A percentile compares a stretch with the other conserved stretches of the same genome.
phyloP scores from a whole-genome alignment of 1,140 invertebrate species.

The Apis laboriosa region DNA sequence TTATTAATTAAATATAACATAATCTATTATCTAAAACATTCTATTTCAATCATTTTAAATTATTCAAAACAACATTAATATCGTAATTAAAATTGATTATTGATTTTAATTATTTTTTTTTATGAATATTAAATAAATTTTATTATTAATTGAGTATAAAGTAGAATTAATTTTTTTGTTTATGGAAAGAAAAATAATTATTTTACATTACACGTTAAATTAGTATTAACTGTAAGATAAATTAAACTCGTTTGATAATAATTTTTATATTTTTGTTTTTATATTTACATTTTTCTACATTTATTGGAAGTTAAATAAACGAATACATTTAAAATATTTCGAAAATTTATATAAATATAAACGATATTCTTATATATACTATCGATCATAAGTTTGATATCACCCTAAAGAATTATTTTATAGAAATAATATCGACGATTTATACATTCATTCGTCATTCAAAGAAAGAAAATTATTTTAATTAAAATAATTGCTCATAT shows the following conservation, averaged over 20 bases:
- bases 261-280: background rate
- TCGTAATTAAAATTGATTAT: too few relatives aligned
- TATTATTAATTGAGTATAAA: too few relatives aligned
- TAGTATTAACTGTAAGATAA: background rate
- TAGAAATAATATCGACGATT: background rate
- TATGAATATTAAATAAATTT: too few relatives aligned
- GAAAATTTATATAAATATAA: background rate
- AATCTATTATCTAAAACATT: background rate
- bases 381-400: background rate
- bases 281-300: conserved; percentile 1
- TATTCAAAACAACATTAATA: background rate
- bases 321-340: background rate
- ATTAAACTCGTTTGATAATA: background rate
- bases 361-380: background rate
- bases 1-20: background rate
- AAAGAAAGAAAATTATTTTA: background rate
- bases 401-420: background rate
- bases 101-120: too few relatives aligned
- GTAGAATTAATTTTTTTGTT: too few relatives aligned
- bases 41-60: background rate
- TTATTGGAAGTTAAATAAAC: background rate
- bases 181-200: too few relatives aligned
- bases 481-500: background rate
- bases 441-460: background rate
- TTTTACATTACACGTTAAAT: background rate